Conservation (phyloP, 2,113 vertebrate species). For the Gnathonemus longibarbis region DNA sequence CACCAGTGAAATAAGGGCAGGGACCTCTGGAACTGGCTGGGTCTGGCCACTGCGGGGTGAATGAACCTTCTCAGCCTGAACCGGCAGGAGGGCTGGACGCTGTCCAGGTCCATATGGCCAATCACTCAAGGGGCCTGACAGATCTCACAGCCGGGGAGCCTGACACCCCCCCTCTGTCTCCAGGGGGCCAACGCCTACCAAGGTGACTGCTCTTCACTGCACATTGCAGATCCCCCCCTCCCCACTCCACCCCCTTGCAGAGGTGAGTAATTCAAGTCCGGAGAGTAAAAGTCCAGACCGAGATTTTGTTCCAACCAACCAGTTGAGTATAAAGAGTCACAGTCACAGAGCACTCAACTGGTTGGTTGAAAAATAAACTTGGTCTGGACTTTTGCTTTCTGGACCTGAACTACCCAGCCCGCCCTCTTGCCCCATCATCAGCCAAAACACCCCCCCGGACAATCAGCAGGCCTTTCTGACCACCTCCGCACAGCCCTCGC, state of each 20-base stretch:
- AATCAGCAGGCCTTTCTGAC: not conserved
- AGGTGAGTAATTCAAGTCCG: not conserved
- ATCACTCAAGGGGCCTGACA: conserved; percentile 50
- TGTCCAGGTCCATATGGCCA: conserved; percentile 53
- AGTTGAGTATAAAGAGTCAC: not conserved
- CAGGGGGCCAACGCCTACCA: conserved; percentile 56
- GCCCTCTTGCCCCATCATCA: not conserved
- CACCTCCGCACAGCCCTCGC: conserved; percentile 18
- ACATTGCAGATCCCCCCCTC: conserved; percentile 32
- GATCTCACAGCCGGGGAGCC: conserved; percentile 56
- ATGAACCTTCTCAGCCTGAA: conserved; percentile 20
- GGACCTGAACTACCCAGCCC: not conserved
- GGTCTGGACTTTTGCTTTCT: not conserved
- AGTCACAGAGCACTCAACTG: not conserved
- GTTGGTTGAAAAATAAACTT: not conserved
- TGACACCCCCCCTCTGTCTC: conserved; percentile 46
- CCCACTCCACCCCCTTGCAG: not conserved
- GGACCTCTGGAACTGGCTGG: not conserved
- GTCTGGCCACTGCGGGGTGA: not conserved
- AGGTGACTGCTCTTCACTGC: conserved; percentile 46
- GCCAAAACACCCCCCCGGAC: not conserved
- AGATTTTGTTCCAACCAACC: not conserved
- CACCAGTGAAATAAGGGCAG: not conserved
- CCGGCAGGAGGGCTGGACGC: conserved; percentile 49
- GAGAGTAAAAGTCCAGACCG: not conserved